Percentiles rank a stretch among this genome's conserved stretches.
These are phyloP conservation scores for Ditylenchus dipsaci DNA, from an alignment of 1,140 invertebrate species.

Conservation along the genomic window DNA sequence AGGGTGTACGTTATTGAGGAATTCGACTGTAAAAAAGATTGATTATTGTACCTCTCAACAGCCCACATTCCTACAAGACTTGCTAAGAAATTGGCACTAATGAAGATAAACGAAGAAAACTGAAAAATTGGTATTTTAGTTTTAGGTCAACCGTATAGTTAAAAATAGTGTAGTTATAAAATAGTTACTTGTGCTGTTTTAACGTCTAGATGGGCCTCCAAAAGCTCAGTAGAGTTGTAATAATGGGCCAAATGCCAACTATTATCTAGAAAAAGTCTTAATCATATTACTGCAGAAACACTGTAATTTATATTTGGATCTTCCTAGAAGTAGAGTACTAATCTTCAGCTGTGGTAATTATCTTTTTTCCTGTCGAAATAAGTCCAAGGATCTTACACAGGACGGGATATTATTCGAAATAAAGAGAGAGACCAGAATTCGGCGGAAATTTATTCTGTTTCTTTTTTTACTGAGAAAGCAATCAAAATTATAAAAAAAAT, in stretches of 20 bases:
- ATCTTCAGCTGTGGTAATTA: too few species aligned
- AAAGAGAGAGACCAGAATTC: too few species aligned
- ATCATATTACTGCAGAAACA: neutral
- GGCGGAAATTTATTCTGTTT: neutral
- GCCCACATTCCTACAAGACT: slow-evolving; percentile 35
- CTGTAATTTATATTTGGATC: neutral
- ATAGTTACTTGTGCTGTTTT: slow-evolving; percentile 31
- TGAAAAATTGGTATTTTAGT: too few species aligned
- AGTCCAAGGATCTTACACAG: too few species aligned
- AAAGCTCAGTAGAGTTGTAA: slow-evolving; percentile 52
- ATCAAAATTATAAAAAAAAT: slow-evolving; percentile 10
- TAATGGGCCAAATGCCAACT: slow-evolving; percentile 53
- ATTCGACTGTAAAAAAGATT: too few species aligned
- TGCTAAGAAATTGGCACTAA: slow-evolving; percentile 48
- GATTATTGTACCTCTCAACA: slow-evolving; percentile 42
- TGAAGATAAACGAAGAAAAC: slow-evolving; percentile 45
- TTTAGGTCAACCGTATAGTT: too few species aligned
- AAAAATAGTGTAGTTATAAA: neutral
- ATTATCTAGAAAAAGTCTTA: slow-evolving; percentile 27
- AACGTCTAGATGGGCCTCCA: slow-evolving; percentile 43
- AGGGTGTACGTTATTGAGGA: too few species aligned
- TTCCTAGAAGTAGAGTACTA: too few species aligned
- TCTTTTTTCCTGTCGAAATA: too few species aligned
- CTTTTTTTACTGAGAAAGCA: neutral
- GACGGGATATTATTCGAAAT: too few species aligned